A percentile compares a stretch with the other conserved stretches of the same genome.
These are phyloP conservation scores for Drosophila bunnanda DNA, from an alignment of 2,888 invertebrate genomes.

Conservation along the genomic window DNA sequence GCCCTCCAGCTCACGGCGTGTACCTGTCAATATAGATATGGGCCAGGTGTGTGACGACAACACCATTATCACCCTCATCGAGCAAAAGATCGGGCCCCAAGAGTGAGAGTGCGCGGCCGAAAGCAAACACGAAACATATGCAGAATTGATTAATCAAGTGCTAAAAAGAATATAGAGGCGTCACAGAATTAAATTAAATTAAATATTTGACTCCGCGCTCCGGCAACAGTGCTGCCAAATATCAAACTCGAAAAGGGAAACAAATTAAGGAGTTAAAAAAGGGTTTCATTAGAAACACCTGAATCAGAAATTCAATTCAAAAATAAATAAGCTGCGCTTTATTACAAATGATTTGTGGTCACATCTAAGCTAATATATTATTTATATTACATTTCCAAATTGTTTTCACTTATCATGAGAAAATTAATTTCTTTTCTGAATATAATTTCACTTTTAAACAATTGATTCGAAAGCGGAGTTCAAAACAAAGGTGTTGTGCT, in stretches of 20 bases:
- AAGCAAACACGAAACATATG: slow-evolving; percentile 50
- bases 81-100: slow-evolving; percentile 35
- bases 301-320: too few relatives aligned
- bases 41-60: slow-evolving; percentile 71
- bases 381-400: not conserved
- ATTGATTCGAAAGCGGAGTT: slow-evolving; percentile 27
- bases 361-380: not conserved
- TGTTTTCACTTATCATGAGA: slow-evolving; percentile 1
- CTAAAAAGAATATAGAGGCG: slow-evolving; percentile 49
- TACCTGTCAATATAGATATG: slow-evolving; percentile 64
- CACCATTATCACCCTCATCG: slow-evolving; percentile 3
- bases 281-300: too few relatives aligned
- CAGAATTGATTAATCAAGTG: slow-evolving; percentile 56
- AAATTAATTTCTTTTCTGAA: slow-evolving; percentile 4
- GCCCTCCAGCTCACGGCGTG: slow-evolving; percentile 56
- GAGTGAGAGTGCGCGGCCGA: slow-evolving; percentile 52
- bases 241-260: not conserved
- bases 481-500: slow-evolving; percentile 9
- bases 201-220: slow-evolving; percentile 13
- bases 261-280: not conserved
- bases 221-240: slow-evolving; percentile 1
- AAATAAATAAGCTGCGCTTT: too few relatives aligned
- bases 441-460: slow-evolving; percentile 18
- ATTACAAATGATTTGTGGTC: not conserved
- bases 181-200: slow-evolving; percentile 36